Evolutionary conservation across 2,113 vertebrate species (phyloP), one percentile per base, ranked within the genome.

Genomic region (Sander vitreus): DNA sequence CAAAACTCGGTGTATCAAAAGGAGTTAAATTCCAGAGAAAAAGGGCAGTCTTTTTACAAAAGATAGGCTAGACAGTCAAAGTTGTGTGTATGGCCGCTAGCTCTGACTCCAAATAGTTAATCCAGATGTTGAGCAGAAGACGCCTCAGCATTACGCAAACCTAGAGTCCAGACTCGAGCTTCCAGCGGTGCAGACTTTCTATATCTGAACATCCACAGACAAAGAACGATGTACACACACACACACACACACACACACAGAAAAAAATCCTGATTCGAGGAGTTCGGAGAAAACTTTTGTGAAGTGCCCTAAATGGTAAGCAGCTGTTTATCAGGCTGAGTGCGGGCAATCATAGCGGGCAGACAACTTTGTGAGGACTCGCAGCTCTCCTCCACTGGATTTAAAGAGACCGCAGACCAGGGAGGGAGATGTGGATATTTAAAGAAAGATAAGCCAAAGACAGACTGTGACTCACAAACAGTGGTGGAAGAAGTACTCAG

Each of bases 391-490:
- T 84, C 86, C 85, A 63, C 90, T 64, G 82, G 77, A 91, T 93
- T 95, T 95, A 95, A 95, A 95, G 94, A 92, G 94, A 94, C 93
- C 91, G 93, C 85, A 93, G 86, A 85, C 70, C 86, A 69, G 76
- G 55, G 68, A 78, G 82, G 70, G 54, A 79, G 69, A 79, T 33
- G 65, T 54, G 76, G 60, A 66, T 14, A 15, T 72, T 27, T 53
- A 63, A 60, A 73, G 65, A 82, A 76, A 85, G 73, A 88, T 69
- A 70, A 83, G 76, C 15, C 27, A 21, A 18, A 45, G 64, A 59
- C 74, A 60, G 33, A 25, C 30, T 55, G 59, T 12, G 48, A 48
- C 48, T 75, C 47, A 76, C 15, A 7, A 6, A 39, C 53, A 23
- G n/a, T 19, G 0, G n/a, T 48, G 12, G 66, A 4, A 68, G 5